phyloP scores from a whole-genome alignment of 2,113 vertebrate genomes.

The Ursus arctos region DNA sequence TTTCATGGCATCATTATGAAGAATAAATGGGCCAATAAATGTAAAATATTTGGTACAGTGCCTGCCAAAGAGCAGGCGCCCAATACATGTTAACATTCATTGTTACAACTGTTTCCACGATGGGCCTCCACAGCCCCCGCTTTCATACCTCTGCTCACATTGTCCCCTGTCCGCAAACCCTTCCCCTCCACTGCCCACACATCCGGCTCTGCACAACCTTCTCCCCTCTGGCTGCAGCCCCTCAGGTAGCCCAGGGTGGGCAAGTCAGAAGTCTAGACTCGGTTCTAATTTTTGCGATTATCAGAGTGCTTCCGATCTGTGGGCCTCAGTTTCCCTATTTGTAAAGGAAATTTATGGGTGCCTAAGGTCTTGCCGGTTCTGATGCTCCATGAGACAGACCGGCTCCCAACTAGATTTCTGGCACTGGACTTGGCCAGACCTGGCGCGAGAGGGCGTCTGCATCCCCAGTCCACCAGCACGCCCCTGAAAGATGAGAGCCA shows the following conservation, averaged over 20 bases:
- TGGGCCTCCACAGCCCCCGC: background rate
- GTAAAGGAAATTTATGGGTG: background rate
- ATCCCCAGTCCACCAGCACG: background rate
- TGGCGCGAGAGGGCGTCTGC: background rate
- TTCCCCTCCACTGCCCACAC: background rate
- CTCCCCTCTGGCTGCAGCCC: background rate
- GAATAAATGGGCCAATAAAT: background rate
- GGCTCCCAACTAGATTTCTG: background rate
- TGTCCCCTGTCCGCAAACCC: background rate
- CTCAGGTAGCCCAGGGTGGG: background rate
- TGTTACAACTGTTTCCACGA: accelerated
- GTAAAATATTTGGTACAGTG: background rate
- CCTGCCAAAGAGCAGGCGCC: background rate
- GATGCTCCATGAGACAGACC: background rate
- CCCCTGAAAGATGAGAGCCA: background rate
- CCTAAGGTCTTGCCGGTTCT: background rate
- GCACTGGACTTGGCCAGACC: background rate
- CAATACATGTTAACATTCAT: no score
- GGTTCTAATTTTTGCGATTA: background rate
- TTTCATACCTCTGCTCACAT: background rate
- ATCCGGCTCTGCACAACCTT: background rate
- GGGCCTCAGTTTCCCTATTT: background rate
- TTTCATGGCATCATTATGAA: background rate
- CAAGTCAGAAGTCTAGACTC: background rate
- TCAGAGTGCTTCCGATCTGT: background rate